A percentile compares a stretch with the other conserved stretches of the same genome.
Conservation (phyloP, 1,140 invertebrate species). For the Sitophilus oryzae region DNA sequence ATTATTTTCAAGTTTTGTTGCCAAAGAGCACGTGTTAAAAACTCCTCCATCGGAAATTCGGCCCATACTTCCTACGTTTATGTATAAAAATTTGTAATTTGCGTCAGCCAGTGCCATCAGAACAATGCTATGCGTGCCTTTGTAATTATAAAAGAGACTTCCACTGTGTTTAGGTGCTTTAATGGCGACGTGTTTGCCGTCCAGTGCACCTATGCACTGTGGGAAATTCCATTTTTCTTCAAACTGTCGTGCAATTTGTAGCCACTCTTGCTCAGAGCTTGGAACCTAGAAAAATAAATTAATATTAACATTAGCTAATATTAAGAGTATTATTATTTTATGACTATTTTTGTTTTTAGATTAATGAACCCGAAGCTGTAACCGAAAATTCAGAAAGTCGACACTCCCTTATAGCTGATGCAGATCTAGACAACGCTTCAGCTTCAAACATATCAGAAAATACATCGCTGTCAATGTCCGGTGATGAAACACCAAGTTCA, state of each 20-base stretch:
- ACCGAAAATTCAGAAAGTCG: no score
- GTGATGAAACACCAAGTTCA: no score
- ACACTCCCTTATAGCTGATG: no score
- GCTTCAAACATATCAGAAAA: no score
- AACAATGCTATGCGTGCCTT: constrained; percentile 47
- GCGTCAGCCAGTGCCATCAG: constrained; percentile 47
- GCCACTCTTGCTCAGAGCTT: no score
- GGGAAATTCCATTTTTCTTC: constrained; percentile 17
- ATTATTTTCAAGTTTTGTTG: constrained; percentile 4
- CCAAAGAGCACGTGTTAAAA: constrained; percentile 34
- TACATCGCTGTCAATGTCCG: no score
- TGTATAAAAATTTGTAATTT: constrained; percentile 46
- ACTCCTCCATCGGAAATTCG: constrained; percentile 41
- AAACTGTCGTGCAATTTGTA: constrained; percentile 25
- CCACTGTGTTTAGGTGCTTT: constrained; percentile 42
- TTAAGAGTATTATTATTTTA: no score
- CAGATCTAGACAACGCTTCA: no score
- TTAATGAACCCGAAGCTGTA: no score
- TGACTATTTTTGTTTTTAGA: no score
- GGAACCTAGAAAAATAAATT: no score
- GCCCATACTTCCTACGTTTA: constrained; percentile 45
- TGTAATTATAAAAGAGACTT: constrained; percentile 49
- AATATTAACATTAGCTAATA: no score
- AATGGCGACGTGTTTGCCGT: constrained; percentile 35
- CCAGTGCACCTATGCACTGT: constrained; percentile 26